These are phyloP conservation scores for Musca domestica DNA, from an alignment of 1,140 invertebrate species.

Conservation along the genomic window DNA sequence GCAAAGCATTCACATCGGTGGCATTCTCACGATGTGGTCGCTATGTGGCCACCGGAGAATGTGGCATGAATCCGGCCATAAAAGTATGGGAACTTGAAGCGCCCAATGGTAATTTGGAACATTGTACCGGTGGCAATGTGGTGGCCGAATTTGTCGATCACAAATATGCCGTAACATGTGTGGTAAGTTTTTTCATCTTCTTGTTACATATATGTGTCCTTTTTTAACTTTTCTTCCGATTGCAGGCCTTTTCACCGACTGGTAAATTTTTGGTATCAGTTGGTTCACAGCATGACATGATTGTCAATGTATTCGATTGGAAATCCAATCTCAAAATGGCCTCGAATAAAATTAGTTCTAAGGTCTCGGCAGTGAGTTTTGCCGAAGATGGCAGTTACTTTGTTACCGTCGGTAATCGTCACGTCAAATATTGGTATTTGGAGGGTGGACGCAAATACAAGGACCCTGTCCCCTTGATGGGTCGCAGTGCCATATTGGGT, in stretches of 20 bases:
- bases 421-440: slow-evolving; percentile 97
- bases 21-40: slow-evolving; percentile 75
- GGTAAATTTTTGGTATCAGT: slow-evolving; percentile 93
- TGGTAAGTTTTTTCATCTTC: slow-evolving; percentile 65
- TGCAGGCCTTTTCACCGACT: slow-evolving; percentile 89
- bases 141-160: slow-evolving; percentile 89
- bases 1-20: slow-evolving; percentile 87
- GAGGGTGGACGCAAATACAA: slow-evolving; percentile 86
- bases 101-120: slow-evolving; percentile 47
- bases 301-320: slow-evolving; percentile 98
- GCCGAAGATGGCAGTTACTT: slow-evolving; percentile 92
- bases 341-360: slow-evolving; percentile 91
- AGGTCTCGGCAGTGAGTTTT: slow-evolving; percentile 91
- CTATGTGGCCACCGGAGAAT: slow-evolving; percentile 72
- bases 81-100: slow-evolving; percentile 53
- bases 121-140: slow-evolving; percentile 71
- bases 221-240: too few species aligned
- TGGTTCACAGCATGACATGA: slow-evolving; percentile 96
- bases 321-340: slow-evolving; percentile 86
- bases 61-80: slow-evolving; percentile 56
- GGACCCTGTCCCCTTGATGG: slow-evolving; percentile 91
- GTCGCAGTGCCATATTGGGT: slow-evolving; percentile 88
- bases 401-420: slow-evolving; percentile 92
- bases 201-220: neutral
- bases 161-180: slow-evolving; percentile 93